Base-by-base conservation (phyloP, 2,113 vertebrate genomes). In the Burhinus oedicnemus region DNA sequence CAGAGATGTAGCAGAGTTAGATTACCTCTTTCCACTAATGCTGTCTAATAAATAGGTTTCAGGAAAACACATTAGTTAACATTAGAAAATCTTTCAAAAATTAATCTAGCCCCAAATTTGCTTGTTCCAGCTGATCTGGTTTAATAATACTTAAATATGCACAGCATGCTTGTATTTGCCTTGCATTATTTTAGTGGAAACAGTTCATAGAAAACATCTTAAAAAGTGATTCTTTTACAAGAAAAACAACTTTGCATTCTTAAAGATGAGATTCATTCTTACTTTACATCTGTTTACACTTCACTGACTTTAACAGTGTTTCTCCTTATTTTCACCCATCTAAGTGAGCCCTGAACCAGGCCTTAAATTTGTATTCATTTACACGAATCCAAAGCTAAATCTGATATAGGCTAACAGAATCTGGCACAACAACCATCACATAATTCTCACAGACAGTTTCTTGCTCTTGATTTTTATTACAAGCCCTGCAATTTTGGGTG, bases 91-190 rank as follows among this genome's bases (percentile, higher is more conserved):
- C 64, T 80, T 93, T 71, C 51, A 97, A 96, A 97, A 95, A 92
- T 90, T 94, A 95, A 96, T 96, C 90, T 95, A 82, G 38, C 54
- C 78, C 60, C 71, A 94, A 84, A 95, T 93, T 93, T 95, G 23
- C 70, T 89, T 84, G 80, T 94, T 95, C 44, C 74, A 93, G 42
- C 32, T 93, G 32, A 72, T 94, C 52, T 87, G 36, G 29, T 96
- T 95, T 90, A 91, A 71, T 91, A 93, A 79, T 68, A 83, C 23
- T 76, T 91, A 85, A 69, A 64, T 32, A 90, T 15, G 23, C 72
- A 77, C 26, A 86, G 34, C 11, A 38, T 89, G 26, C 20, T 74
- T 80, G 12, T 57, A 89, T 93, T 64, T 87, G 62, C 38, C 52
- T 76, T 49, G 36, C 29, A 40, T 75, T 86, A 36, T 85, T 91